Evolutionary conservation across 1,140 invertebrate species (phyloP).

Genomic region (Hetaerina americana): DNA sequence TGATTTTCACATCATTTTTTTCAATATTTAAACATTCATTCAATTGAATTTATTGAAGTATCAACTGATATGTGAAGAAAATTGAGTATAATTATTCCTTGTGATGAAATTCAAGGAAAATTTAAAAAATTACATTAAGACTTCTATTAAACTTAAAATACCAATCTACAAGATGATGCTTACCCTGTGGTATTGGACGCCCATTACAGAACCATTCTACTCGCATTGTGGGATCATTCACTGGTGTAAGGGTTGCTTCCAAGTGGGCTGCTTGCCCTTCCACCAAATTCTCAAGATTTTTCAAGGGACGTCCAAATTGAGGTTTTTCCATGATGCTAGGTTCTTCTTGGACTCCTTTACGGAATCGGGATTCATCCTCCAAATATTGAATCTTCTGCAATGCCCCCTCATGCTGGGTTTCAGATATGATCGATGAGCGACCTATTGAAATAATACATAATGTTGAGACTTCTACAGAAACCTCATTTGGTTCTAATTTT

Average conservation of each 20-base stretch:
- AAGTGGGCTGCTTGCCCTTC: slow-evolving; percentile 88
- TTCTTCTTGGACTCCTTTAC: slow-evolving; percentile 55
- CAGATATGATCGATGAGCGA: slow-evolving; percentile 74
- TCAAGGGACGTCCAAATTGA: slow-evolving; percentile 75
- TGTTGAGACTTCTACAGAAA: slow-evolving; percentile 1
- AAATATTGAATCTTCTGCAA: slow-evolving; percentile 82
- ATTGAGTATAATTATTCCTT: too few species aligned
- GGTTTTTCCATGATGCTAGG: slow-evolving; percentile 65
- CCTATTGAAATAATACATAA: slow-evolving; percentile 37
- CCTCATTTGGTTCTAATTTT: too few species aligned
- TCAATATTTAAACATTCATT: too few species aligned
- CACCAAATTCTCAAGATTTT: slow-evolving; percentile 63
- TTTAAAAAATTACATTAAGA: slow-evolving; percentile 9
- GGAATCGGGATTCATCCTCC: slow-evolving; percentile 72
- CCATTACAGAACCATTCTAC: slow-evolving; percentile 95
- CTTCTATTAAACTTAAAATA: too few species aligned
- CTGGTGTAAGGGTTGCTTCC: slow-evolving; percentile 87
- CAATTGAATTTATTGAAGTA: too few species aligned
- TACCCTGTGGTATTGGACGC: slow-evolving; percentile 69
- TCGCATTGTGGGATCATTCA: slow-evolving; percentile 88
- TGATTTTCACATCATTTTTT: too few species aligned
- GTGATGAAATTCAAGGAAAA: background rate
- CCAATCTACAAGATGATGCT: too few species aligned
- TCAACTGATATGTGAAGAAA: too few species aligned
- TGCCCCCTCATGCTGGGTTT: slow-evolving; percentile 90